Base-by-base conservation (phyloP, 2,888 invertebrate species). In the Tinea semifulvella region DNA sequence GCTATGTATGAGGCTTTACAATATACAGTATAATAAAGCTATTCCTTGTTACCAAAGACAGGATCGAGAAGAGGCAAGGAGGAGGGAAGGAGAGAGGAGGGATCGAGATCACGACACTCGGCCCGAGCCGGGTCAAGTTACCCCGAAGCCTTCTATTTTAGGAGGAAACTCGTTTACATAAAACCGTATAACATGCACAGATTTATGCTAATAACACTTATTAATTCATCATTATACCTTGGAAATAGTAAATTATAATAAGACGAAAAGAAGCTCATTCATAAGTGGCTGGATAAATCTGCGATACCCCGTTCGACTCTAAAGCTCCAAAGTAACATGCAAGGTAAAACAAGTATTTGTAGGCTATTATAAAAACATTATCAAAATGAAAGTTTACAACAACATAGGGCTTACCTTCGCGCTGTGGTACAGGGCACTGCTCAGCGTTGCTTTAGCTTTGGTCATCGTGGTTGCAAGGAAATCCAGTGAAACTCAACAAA, bases 401-500 rank as follows among this genome's bases (percentile, higher is more conserved):
- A n/a, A n/a, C 36, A 48, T 51, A 53, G 56, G 59, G 59, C 77
- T 80, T 65, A 90, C 90, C 89, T 90, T 90, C 45, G 89, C 88
- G 60, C 89, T 86, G 72, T 90, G 90, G 68, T 85, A 89, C 48
- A 90, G 82, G 52, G 90, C 89, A 61, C 82, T 85, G 50, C 79
- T 82, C 58, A 80, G 63, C 46, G 77, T 81, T 54, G 66, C 63
- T 63, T 85, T 86, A 47, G 84, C 81, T 66, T 86, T 86, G 55
- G 85, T 85, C 85, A 85, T 85, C 26, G 42, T 51, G n/a, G n/a
- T n/a, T n/a, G n/a, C n/a, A n/a, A n/a, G n/a, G n/a, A n/a, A n/a
- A n/a, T 53, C 64, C 50, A n/a, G 46, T 31, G n/a, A 28, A 52
- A 65, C 66, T 67, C 71, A 53, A 53, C 50, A 53, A 55, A 45